phyloP scores from a whole-genome alignment of 2,113 vertebrate species.

The Catagonus wagneri region DNA sequence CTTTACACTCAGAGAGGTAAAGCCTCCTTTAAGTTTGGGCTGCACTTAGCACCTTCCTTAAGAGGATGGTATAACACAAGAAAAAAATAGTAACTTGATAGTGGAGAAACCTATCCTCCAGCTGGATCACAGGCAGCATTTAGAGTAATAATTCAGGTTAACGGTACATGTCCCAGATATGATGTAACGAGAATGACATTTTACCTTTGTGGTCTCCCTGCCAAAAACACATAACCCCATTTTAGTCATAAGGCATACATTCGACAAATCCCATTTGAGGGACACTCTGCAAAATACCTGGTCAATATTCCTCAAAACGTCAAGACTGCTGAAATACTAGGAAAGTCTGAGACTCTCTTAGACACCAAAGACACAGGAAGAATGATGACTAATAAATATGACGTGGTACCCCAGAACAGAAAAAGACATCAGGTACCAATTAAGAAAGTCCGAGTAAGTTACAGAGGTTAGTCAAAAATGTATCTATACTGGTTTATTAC shows the following conservation, averaged over 20 bases:
- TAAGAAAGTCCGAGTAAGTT: neutral
- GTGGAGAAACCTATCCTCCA: neutral
- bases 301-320: neutral
- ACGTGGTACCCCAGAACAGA: neutral
- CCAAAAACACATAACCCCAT: neutral
- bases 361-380: neutral
- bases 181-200: neutral
- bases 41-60: neutral
- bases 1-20: neutral
- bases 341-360: neutral
- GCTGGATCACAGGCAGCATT: neutral
- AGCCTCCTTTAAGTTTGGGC: rapidly evolving
- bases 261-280: neutral
- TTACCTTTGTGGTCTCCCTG: neutral
- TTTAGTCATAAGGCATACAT: neutral
- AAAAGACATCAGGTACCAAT: neutral
- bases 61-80: neutral
- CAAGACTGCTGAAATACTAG: neutral
- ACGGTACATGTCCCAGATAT: neutral
- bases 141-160: neutral
- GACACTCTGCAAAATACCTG: neutral
- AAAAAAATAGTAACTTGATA: neutral
- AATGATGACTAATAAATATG: neutral
- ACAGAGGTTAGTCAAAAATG: neutral
- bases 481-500: neutral